Percentiles rank a stretch among this genome's conserved stretches.
phyloP scores from a whole-genome alignment of 1,140 invertebrate genomes.

The Euwallacea fornicatus region DNA sequence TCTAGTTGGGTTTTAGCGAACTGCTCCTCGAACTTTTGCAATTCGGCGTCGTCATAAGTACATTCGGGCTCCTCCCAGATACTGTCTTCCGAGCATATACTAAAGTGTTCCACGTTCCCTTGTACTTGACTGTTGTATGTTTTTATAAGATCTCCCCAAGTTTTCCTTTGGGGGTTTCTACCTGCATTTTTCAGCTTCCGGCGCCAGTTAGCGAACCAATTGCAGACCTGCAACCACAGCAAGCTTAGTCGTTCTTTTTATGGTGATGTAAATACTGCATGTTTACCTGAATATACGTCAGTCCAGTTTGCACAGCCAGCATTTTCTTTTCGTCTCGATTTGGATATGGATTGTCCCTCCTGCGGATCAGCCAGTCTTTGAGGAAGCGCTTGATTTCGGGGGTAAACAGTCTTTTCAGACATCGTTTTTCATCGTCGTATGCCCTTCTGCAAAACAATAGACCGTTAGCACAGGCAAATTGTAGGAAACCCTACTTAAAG shows the following conservation, averaged over 20 bases:
- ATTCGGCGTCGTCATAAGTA: constrained; percentile 28
- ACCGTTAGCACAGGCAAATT: too few relatives aligned
- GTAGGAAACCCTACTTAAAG: too few relatives aligned
- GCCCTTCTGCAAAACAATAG: constrained; percentile 53
- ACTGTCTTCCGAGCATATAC: constrained; percentile 72
- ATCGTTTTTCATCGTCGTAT: constrained; percentile 60
- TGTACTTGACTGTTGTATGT: constrained; percentile 70
- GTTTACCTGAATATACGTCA: constrained; percentile 69
- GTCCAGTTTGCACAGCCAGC: constrained; percentile 66
- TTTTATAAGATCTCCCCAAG: constrained; percentile 72
- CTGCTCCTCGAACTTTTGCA: constrained; percentile 32
- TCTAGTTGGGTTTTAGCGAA: constrained; percentile 21
- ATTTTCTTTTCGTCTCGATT: constrained; percentile 71
- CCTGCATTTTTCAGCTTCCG: constrained; percentile 72
- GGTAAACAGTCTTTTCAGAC: constrained; percentile 69
- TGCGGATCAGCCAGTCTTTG: constrained; percentile 70
- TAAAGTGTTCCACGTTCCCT: constrained; percentile 74
- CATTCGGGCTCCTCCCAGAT: constrained; percentile 67
- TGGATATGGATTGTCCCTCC: constrained; percentile 73
- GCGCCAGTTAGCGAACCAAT: constrained; percentile 78
- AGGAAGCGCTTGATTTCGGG: constrained; percentile 73
- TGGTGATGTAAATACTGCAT: not conserved
- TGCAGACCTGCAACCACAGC: constrained; percentile 62
- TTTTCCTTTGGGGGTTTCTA: constrained; percentile 62
- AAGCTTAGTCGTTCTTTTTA: not conserved